These are phyloP conservation scores for Arvicola amphibius DNA, from an alignment of 2,797 vertebrate species.

Conservation along the genomic window DNA sequence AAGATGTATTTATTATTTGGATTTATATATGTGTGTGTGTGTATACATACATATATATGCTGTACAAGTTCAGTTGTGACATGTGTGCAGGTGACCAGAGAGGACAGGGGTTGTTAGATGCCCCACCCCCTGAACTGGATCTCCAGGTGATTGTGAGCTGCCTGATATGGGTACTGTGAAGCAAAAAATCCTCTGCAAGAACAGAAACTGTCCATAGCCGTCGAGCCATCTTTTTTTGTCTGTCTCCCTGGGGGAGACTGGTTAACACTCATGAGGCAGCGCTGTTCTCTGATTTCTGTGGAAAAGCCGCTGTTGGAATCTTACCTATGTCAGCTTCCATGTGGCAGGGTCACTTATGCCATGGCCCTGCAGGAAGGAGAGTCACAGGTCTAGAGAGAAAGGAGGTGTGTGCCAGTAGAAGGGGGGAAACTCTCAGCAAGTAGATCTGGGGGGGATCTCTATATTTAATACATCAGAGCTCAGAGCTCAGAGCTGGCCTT, in stretches of 20 bases:
- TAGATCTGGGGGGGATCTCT: neutral
- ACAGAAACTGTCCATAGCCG: neutral
- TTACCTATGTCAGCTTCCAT: neutral
- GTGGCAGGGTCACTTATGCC: neutral
- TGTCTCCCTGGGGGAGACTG: neutral
- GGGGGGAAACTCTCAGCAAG: neutral
- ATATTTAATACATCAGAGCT: neutral
- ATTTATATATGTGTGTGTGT: neutral
- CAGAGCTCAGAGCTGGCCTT: neutral
- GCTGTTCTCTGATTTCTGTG: conserved; percentile 35
- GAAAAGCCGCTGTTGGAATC: neutral
- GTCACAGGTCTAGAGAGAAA: neutral
- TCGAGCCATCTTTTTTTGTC: neutral
- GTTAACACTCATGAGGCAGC: neutral
- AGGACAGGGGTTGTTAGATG: neutral
- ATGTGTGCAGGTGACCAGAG: neutral
- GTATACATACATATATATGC: neutral
- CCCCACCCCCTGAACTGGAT: neutral
- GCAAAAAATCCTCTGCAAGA: neutral
- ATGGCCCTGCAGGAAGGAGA: neutral
- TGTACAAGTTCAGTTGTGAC: neutral
- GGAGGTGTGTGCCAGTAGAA: neutral
- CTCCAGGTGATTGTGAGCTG: neutral
- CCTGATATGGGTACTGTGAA: neutral
- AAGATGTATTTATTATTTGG: neutral